Evolutionary conservation across 2,113 vertebrate genomes (phyloP).

Genomic region (Heliornis fulica): DNA sequence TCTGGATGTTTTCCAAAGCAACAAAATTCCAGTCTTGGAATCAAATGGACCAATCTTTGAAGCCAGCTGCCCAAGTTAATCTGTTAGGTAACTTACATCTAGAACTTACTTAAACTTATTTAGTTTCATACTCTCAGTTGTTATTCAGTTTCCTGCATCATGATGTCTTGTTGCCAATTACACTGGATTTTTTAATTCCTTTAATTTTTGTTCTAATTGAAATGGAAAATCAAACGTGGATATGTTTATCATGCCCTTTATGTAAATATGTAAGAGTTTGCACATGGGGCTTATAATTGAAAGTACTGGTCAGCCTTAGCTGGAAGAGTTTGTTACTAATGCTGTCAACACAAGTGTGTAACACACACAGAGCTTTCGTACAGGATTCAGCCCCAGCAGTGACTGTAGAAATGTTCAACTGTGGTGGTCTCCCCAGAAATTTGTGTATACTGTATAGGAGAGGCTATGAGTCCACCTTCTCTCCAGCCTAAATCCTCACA

Average conservation of each 20-base stretch:
- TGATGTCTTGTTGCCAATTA: not conserved
- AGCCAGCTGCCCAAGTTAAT: not conserved
- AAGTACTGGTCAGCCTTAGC: not conserved
- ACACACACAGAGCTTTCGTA: not conserved
- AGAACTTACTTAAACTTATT: too few relatives aligned
- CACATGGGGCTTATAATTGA: not conserved
- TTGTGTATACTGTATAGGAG: not conserved
- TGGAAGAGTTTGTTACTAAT: not conserved
- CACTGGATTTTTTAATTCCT: not conserved
- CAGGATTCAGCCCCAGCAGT: not conserved
- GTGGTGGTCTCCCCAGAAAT: not conserved
- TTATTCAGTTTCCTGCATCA: not conserved
- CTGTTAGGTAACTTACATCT: not conserved
- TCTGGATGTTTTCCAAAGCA: not conserved
- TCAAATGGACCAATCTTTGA: not conserved
- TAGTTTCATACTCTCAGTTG: rapidly evolving
- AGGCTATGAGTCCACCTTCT: not conserved
- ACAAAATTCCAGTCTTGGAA: not conserved
- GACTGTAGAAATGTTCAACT: not conserved
- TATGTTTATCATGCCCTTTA: not conserved
- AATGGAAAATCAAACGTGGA: not conserved
- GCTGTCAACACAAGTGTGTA: not conserved
- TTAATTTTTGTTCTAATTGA: not conserved
- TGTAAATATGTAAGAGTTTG: not conserved
- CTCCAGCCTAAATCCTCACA: not conserved